Evolutionary conservation across 2,113 vertebrate genomes (phyloP).

Genomic region (Emberiza fucata): DNA sequence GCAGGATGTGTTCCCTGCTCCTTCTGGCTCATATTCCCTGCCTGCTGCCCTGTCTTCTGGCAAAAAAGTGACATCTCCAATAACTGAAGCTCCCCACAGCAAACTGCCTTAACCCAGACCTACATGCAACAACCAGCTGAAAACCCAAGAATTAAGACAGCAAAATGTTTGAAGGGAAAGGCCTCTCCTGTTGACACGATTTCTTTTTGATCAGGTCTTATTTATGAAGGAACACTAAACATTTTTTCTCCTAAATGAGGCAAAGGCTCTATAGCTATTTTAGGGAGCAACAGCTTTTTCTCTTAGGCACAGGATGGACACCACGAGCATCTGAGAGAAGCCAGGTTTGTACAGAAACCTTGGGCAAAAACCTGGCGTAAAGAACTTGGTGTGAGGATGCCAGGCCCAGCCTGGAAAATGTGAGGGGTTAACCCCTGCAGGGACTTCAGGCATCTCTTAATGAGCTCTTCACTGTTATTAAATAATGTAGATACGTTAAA

Average conservation of each 20-base stretch:
- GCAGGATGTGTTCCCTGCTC: background rate
- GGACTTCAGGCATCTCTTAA: background rate
- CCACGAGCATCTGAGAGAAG: background rate
- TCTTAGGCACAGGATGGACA: background rate
- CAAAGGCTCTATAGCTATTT: background rate
- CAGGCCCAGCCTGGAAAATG: background rate
- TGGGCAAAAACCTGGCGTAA: background rate
- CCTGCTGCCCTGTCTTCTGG: background rate
- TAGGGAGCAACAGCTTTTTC: background rate
- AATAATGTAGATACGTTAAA: background rate
- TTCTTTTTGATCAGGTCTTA: background rate
- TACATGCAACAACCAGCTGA: background rate
- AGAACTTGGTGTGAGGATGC: background rate
- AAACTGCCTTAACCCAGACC: background rate
- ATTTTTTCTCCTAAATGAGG: background rate
- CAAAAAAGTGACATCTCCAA: background rate
- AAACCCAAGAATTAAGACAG: background rate
- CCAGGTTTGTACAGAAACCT: background rate
- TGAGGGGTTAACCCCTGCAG: background rate
- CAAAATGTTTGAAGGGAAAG: background rate
- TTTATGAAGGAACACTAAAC: background rate
- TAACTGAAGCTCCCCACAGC: background rate
- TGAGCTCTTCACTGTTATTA: constrained; percentile 15
- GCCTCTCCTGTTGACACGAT: accelerated
- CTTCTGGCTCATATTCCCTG: background rate